phyloP scores from a whole-genome alignment of 2,888 invertebrate species.

The Andrena flavipes region DNA sequence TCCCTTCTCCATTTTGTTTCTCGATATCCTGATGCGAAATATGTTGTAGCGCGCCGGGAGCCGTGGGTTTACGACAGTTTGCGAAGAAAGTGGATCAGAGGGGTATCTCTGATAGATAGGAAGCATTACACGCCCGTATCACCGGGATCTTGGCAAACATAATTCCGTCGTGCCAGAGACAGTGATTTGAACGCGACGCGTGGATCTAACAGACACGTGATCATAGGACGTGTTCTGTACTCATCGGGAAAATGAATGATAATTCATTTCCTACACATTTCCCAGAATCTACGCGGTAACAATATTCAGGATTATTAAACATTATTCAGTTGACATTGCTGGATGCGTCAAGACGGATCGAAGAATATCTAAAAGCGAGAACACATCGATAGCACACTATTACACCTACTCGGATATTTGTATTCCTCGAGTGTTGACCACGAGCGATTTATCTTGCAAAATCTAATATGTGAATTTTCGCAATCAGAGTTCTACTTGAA shows the following conservation, averaged over 20 bases:
- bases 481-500: no score
- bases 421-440: no score
- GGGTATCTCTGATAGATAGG: constrained; percentile 34
- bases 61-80: constrained; percentile 61
- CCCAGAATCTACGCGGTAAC: no score
- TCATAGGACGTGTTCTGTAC: no score
- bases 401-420: no score
- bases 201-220: background rate
- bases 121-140: constrained; percentile 20
- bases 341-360: no score
- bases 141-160: background rate
- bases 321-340: no score
- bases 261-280: background rate
- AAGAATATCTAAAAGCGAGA: no score
- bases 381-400: no score
- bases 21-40: constrained; percentile 57
- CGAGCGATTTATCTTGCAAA: no score
- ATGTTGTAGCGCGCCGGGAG: constrained; percentile 33
- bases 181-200: background rate
- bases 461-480: no score
- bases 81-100: constrained; percentile 61
- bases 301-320: no score
- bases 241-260: background rate
- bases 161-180: constrained; percentile 15
- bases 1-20: constrained; percentile 41